Evolutionary conservation across 1,140 invertebrate genomes (phyloP), one percentile per base, ranked within the genome.

Genomic region (Orchesella cincta): DNA sequence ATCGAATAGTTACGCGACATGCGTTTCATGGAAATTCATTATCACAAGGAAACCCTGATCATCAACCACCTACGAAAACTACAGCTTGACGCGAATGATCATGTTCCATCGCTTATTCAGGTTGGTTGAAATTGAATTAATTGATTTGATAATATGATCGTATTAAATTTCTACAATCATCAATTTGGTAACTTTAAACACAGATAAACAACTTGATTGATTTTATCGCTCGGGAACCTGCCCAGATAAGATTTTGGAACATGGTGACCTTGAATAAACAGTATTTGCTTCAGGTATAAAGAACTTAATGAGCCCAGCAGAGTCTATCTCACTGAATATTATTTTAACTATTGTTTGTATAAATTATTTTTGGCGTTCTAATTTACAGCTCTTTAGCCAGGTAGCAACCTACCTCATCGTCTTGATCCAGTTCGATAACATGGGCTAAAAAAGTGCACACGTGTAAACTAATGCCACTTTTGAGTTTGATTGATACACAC

Each of bases 231-330:
- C 62, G 62, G 23, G 62, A 67, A n/a, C 62, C 62, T 8, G 62
- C 62, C 28, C 8, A 31, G n/a, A 67, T 67, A 67, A 67, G 62
- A 33, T 67, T 67, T 33, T 67, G 62, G 62, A 67, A 67, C 33
- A 29, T 67, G 26, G 8, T 67, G 3, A 67, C 62, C 2, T n/a
- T 67, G 5, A 67, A 67, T 29, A 67, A 67, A n/a, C 14, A 26
- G 33, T 67, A 31, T 67, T 67, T 67, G 23, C 1, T 67, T 31
- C 62, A 67, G 31, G 62, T 67, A 67, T 31, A 1, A 67, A 5
- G 3, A 18, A 57, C 5, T 23, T 26, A 57, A 57, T 18, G n/a
- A 18, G 54, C 20, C 39, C 20, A 46, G 8, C 39, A 20, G 8
- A 46, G 8, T 20, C 8, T 46, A 46, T 46, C 54, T 14, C 54